A percentile compares a stretch with the other conserved stretches of the same genome.
Evolutionary conservation across 2,797 vertebrate species (phyloP).

Genomic region (Cuculus canorus): DNA sequence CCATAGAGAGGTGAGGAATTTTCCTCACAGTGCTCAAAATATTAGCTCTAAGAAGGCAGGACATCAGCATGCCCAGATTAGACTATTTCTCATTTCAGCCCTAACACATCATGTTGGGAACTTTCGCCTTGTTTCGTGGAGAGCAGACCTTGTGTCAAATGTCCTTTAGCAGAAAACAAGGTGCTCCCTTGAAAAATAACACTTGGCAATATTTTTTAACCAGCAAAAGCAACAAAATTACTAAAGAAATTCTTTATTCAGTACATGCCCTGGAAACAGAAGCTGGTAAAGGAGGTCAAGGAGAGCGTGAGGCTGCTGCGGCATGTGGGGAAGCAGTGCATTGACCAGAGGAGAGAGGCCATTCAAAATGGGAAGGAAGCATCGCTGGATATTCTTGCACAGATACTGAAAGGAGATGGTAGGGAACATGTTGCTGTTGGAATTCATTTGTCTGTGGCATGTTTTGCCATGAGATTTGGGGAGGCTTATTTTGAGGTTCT

Average conservation of each 20-base stretch:
- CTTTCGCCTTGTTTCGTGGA: neutral
- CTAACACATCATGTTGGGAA: neutral
- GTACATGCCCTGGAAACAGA: conserved; percentile 81
- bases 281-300: conserved; percentile 77
- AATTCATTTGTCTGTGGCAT: neutral
- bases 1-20: neutral
- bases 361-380: conserved; percentile 80
- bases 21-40: neutral
- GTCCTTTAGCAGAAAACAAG: neutral
- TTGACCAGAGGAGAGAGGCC: conserved; percentile 80
- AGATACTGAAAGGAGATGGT: conserved; percentile 85
- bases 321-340: conserved; percentile 83
- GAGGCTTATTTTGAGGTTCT: neutral
- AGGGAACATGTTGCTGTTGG: neutral
- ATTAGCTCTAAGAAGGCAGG: neutral
- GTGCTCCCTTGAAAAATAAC: neutral
- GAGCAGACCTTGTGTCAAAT: neutral
- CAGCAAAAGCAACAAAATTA: neutral
- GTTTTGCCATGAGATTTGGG: neutral
- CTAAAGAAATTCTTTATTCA: conserved; percentile 55
- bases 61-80: neutral
- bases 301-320: conserved; percentile 83
- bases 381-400: conserved; percentile 87
- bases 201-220: neutral
- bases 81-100: neutral